These are phyloP conservation scores for Epirrhoe alternata DNA, from an alignment of 2,888 invertebrate species.

Conservation along the genomic window DNA sequence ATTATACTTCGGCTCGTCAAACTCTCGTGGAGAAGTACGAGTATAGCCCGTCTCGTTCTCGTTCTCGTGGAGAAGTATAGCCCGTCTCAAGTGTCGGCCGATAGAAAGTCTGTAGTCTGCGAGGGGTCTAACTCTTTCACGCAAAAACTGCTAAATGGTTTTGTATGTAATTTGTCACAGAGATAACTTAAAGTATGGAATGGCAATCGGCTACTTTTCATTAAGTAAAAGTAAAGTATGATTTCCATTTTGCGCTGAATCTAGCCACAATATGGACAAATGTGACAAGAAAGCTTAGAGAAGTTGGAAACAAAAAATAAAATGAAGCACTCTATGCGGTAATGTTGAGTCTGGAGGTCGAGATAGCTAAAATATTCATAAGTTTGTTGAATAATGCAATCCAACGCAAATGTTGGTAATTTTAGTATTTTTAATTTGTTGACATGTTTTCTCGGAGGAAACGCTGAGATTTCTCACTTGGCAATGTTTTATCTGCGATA, in stretches of 20 bases:
- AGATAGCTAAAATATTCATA: conserved; percentile 28
- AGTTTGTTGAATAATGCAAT: conserved; percentile 23
- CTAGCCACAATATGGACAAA: not conserved
- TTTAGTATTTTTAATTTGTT: conserved; percentile 13
- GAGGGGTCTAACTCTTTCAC: too few species aligned
- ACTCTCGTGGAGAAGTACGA: too few species aligned
- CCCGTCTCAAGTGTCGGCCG: too few species aligned
- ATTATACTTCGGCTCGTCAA: too few species aligned
- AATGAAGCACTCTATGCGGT: conserved; percentile 15
- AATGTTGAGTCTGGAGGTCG: conserved; percentile 27
- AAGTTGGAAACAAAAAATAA: conserved; percentile 20
- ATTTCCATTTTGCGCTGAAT: not conserved
- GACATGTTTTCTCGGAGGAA: not conserved
- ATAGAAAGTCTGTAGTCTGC: too few species aligned
- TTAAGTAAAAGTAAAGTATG: too few species aligned
- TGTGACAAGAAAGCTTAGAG: not conserved
- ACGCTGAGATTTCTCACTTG: not conserved
- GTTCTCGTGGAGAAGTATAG: too few species aligned
- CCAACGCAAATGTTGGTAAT: conserved; percentile 11
- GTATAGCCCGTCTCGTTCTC: too few species aligned
- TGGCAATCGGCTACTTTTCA: too few species aligned
- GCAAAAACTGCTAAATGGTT: too few species aligned
- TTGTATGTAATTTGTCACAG: too few species aligned
- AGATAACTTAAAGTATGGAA: too few species aligned
- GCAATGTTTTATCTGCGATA: not conserved